Base-by-base conservation (phyloP, 2,113 vertebrate species). In the Tor tambroides region DNA sequence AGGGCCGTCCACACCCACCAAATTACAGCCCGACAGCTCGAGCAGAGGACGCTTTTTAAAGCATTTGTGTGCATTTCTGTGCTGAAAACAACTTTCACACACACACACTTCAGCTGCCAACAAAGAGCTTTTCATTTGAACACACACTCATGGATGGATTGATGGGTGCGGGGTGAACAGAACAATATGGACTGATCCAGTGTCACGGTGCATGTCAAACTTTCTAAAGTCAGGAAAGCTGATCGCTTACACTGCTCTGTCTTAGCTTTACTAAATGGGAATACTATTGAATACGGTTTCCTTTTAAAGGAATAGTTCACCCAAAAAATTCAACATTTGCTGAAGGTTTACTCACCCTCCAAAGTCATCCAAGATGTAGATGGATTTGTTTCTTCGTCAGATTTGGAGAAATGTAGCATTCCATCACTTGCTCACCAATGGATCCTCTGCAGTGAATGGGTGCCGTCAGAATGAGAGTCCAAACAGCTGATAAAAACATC, bases 1-100 rank as follows among this genome's bases (percentile, higher is more conserved):
- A 3, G 49, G 49, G 19, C 28, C 3, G 21, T 61, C 78, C 78
- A 61, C 78, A 80, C 78, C 78, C 54, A 80, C 54, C 56, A 61
- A 61, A 61, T 80, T 80, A 59, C 51, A 77, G 41, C 41, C 41
- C 19, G 28, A 51, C 19, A 30, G 43, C 7, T 78, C 14, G 3
- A 38, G 32, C 32, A 72, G 32, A 72, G 19, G 32, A 38, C 5
- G 51, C 17, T 51, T 32, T 6, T 56, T 23, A 78, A 56, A 78
- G 49, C 46, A 56, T 21, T 23, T 5, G 3, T 78, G 43, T 19
- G 23, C 56, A 9, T 54, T 56, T 51, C 21, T 23, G 69, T 15
- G 32, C 28, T 35, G 21, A 59, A 32, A 23, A 56, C 10, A 4
- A n/a, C 23, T 38, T 23, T 14, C 12, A 35, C 26, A 17, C 2